Evolutionary conservation across 2,797 vertebrate genomes (phyloP), one percentile per base, ranked within the genome.

Genomic region (Ctenopoma multispine): DNA sequence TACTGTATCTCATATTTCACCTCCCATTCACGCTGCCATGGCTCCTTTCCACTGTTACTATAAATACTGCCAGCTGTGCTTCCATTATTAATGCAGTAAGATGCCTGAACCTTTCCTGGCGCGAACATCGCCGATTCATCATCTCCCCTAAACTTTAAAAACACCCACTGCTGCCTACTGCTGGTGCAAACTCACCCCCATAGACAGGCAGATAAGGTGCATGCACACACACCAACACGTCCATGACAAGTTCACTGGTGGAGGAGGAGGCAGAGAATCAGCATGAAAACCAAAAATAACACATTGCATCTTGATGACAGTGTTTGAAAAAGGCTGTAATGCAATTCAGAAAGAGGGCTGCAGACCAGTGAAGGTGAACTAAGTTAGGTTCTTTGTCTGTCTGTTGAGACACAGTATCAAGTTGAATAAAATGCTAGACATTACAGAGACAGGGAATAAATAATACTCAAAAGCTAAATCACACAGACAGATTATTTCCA

Each of bases 51-150:
- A 70, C 78, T 72, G 87, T 88, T 90, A 72, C 92, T 92, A 93
- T 92, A 92, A 93, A 93, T 93, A 92, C 80, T 46, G 87, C 93
- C 89, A 95, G 94, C 94, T 94, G 93, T 77, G 90, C 90, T 65
- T 95, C 90, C 93, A 96, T 96, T 87, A 96, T 91, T 92, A 91
- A 96, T 96, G 5, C 93, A 93, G 2, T 89, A 70, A 70, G 72
- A 79, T 20, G 21, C 75, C 84, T 82, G 63, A 87, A 72, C 84
- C 76, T 69, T 76, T 82, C 31, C 79, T 77, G 68, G 80, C 67
- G 76, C 4, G 63, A 80, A 72, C 80, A 75, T 78, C 36, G 20
- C 46, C 21, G 76, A 90, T 87, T 88, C 87, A 88, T 89, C 87
- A 85, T 83, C 71, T 67, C 72, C 55, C 63, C 61, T 81, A 72